Conservation (phyloP, 1,140 invertebrate genomes). For the Drosophila burlai region DNA sequence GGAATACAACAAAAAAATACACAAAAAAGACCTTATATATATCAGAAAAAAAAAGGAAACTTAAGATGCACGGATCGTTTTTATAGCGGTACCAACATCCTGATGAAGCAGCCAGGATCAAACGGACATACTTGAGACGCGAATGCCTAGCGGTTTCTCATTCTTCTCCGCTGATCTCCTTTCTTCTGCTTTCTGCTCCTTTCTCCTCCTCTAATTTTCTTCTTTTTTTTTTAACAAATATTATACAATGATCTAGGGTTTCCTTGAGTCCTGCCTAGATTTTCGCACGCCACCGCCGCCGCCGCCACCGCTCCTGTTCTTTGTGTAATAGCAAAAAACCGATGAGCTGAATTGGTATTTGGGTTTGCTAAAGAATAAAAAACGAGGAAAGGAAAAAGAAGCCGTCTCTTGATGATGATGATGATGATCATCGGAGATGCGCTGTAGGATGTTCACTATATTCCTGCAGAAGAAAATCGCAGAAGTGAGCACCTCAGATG, state of each 20-base stretch:
- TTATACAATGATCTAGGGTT: constrained; percentile 66
- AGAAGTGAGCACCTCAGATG: background rate
- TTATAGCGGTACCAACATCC: constrained; percentile 81
- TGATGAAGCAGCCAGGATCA: constrained; percentile 64
- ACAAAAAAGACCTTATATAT: constrained; percentile 3
- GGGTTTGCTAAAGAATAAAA: constrained; percentile 5
- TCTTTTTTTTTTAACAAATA: constrained; percentile 58
- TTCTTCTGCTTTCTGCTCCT: constrained; percentile 9
- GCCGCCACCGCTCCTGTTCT: constrained; percentile 19
- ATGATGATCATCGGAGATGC: constrained; percentile 4
- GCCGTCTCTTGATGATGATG: background rate
- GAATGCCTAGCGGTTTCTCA: constrained; percentile 73
- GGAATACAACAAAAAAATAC: background rate
- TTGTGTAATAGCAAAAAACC: constrained; percentile 30
- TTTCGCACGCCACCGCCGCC: constrained; percentile 25
- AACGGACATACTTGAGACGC: constrained; percentile 71
- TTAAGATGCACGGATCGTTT: constrained; percentile 74
- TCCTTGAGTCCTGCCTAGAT: constrained; percentile 26
- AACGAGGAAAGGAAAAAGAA: constrained; percentile 6
- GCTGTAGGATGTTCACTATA: too few relatives aligned
- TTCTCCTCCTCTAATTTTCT: constrained; percentile 15
- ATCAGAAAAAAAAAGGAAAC: constrained; percentile 59
- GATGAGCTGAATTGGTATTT: constrained; percentile 21
- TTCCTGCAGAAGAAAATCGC: background rate
- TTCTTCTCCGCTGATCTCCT: constrained; percentile 20